These are phyloP conservation scores for Cynaeus angustus DNA, from an alignment of 2,888 invertebrate genomes.

Conservation along the genomic window DNA sequence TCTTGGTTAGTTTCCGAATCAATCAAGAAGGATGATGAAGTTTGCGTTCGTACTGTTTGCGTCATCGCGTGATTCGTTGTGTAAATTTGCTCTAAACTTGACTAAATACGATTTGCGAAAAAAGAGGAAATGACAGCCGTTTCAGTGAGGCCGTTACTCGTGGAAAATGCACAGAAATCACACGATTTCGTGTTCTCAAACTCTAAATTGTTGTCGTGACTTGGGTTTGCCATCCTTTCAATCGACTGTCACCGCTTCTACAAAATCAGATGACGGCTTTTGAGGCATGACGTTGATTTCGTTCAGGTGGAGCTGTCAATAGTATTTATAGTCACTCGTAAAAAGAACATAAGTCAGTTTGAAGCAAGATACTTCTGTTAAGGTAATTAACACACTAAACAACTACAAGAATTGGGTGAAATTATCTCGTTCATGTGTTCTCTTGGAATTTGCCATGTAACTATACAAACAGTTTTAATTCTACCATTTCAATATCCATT, in stretches of 20 bases:
- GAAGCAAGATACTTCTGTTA: constrained; percentile 6
- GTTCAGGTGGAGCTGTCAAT: constrained; percentile 18
- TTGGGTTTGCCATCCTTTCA: constrained; percentile 14
- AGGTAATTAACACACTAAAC: constrained; percentile 23
- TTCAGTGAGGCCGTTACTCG: constrained; percentile 24
- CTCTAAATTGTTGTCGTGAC: constrained; percentile 28
- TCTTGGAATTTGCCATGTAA: neutral
- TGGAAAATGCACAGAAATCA: constrained; percentile 26
- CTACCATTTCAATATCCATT: constrained; percentile 1
- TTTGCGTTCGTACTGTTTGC: constrained; percentile 26
- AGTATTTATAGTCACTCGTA: constrained; percentile 22
- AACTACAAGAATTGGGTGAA: constrained; percentile 9
- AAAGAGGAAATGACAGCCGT: constrained; percentile 17
- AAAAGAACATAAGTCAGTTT: constrained; percentile 10
- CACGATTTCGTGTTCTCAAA: constrained; percentile 22
- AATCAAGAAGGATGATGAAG: constrained; percentile 37
- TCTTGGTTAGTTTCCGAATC: constrained; percentile 29
- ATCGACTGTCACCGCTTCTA: too few species aligned
- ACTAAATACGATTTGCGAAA: constrained; percentile 26
- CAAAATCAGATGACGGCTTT: too few species aligned
- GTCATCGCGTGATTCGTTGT: constrained; percentile 32
- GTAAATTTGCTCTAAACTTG: constrained; percentile 37
- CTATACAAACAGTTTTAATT: constrained; percentile 7
- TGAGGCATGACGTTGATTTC: neutral
- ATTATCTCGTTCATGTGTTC: constrained; percentile 5